phyloP scores from a whole-genome alignment of 2,797 vertebrate genomes.

The Ctenosaura bakeri region DNA sequence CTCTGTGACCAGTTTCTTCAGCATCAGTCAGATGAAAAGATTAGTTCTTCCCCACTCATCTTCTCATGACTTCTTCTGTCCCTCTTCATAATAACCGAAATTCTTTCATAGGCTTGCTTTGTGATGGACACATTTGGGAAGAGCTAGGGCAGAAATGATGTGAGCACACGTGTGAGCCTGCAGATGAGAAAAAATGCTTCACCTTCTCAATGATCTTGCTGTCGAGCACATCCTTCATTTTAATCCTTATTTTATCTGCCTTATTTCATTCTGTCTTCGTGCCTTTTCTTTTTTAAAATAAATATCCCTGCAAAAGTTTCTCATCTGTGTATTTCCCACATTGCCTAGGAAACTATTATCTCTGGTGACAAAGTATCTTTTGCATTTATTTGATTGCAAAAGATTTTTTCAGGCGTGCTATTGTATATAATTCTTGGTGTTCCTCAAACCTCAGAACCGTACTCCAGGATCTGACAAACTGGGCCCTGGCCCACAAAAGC shows the following conservation, averaged over 20 bases:
- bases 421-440: neutral
- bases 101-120: constrained; percentile 33
- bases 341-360: neutral
- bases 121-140: constrained; percentile 3
- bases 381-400: neutral
- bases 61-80: neutral
- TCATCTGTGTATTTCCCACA: neutral
- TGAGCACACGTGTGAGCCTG: neutral
- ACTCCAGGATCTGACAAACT: neutral
- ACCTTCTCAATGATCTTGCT: neutral
- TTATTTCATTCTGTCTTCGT: constrained; percentile 18
- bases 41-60: constrained; percentile 5
- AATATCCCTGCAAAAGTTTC: neutral
- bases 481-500: neutral
- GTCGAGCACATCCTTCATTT: constrained; percentile 18
- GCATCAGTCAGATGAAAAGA: neutral
- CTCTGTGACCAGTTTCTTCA: neutral
- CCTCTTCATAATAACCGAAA: neutral
- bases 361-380: neutral
- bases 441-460: neutral
- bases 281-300: neutral
- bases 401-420: neutral
- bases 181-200: neutral
- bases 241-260: constrained; percentile 11
- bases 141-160: neutral